These are phyloP conservation scores for Drosophila acutilabella DNA, from an alignment of 2,888 invertebrate genomes.

Conservation along the genomic window DNA sequence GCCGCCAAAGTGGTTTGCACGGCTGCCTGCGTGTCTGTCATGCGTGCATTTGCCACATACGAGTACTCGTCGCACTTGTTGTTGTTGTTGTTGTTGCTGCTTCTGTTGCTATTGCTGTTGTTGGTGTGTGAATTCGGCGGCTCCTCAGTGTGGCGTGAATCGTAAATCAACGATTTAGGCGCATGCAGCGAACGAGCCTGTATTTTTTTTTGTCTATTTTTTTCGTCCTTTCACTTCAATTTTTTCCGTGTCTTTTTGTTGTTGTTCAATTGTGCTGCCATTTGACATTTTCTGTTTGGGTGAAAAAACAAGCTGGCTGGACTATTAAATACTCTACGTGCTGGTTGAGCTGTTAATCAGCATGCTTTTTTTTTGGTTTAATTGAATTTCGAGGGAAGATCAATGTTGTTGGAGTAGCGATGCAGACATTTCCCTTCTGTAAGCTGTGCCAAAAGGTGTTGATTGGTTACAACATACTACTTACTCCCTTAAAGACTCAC, in stretches of 20 bases:
- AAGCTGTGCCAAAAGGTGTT: too few species aligned
- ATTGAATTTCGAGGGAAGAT: too few species aligned
- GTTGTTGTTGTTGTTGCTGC: conserved; percentile 30
- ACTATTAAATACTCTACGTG: conserved; percentile 15
- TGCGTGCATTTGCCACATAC: conserved; percentile 69
- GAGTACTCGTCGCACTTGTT: conserved; percentile 51
- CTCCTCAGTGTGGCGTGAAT: conserved; percentile 79
- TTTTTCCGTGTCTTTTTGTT: conserved; percentile 21
- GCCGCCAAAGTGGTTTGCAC: conserved; percentile 80
- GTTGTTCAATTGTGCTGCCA: conserved; percentile 50
- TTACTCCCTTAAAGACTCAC: too few species aligned
- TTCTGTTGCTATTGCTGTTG: conserved; percentile 18
- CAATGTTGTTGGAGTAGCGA: background rate
- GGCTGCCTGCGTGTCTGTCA: conserved; percentile 78
- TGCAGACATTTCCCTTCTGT: too few species aligned
- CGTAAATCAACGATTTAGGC: conserved; percentile 83
- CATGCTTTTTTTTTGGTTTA: background rate
- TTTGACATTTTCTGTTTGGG: conserved; percentile 59
- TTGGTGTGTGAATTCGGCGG: conserved; percentile 53
- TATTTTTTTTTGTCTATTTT: conserved; percentile 12
- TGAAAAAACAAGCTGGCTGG: conserved; percentile 34
- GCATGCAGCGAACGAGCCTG: conserved; percentile 62
- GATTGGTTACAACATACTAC: too few species aligned
- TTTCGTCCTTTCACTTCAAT: conserved; percentile 25
- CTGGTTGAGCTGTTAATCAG: background rate